Conservation (phyloP, 2,113 vertebrate genomes). For the Muntiacus muntjak region DNA sequence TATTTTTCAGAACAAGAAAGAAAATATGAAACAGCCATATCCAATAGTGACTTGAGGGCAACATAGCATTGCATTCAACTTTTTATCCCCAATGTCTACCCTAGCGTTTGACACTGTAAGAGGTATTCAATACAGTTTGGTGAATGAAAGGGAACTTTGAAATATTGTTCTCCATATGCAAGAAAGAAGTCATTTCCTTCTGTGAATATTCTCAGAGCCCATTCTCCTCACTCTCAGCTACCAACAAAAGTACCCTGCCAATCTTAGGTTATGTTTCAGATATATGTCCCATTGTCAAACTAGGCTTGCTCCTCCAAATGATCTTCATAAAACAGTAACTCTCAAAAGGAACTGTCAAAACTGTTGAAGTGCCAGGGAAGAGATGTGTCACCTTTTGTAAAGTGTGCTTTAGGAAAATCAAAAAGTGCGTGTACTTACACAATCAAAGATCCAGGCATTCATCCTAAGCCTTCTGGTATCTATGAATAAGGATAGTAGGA, state of each 20-base stretch:
- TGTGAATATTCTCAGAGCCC: not conserved
- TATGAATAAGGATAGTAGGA: slow-evolving; percentile 69
- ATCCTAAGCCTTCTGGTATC: slow-evolving; percentile 66
- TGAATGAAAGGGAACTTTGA: not conserved
- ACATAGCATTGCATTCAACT: not conserved
- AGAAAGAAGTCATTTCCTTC: slow-evolving; percentile 26
- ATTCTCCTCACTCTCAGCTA: not conserved
- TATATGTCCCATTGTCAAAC: slow-evolving; percentile 31
- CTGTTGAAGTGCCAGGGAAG: slow-evolving; percentile 59
- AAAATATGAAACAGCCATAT: not conserved
- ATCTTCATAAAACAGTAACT: slow-evolving; percentile 68
- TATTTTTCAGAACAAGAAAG: slow-evolving; percentile 22
- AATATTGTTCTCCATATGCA: not conserved
- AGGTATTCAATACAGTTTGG: not conserved
- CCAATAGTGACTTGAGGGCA: not conserved
- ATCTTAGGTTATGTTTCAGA: slow-evolving; percentile 48
- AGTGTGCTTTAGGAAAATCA: slow-evolving; percentile 73
- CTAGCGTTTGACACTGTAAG: not conserved
- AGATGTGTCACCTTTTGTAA: slow-evolving; percentile 68
- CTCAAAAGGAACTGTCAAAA: slow-evolving; percentile 75
- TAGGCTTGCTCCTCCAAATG: slow-evolving; percentile 24
- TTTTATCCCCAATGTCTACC: not conserved
- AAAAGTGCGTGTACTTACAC: slow-evolving; percentile 75
- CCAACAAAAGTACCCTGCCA: not conserved
- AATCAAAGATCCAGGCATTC: slow-evolving; percentile 77